Evolutionary conservation across 1,140 invertebrate species (phyloP).

Genomic region (Bombus polaris): DNA sequence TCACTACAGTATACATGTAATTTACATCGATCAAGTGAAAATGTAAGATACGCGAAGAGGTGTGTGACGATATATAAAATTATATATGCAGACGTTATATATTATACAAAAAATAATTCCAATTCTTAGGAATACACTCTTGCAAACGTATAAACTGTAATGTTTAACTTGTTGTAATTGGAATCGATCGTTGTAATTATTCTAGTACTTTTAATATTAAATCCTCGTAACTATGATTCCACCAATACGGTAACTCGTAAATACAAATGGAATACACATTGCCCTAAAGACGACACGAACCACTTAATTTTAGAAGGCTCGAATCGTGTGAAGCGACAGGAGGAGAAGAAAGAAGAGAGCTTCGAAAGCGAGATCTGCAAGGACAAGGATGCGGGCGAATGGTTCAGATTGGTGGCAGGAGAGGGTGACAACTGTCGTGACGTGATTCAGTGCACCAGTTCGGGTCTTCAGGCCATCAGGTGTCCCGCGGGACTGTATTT

Average conservation of each 20-base stretch:
- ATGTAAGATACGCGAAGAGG: no score
- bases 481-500: constrained; percentile 96
- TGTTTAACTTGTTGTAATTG: no score
- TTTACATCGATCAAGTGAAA: no score
- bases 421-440: constrained; percentile 97
- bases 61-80: no score
- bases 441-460: constrained; percentile 97
- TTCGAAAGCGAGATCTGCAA: constrained; percentile 95
- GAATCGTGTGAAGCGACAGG: constrained; percentile 84
- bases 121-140: no score
- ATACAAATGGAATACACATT: not conserved
- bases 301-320: constrained; percentile 80
- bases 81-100: no score
- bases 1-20: not conserved
- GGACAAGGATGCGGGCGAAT: constrained; percentile 97
- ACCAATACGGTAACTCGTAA: no score
- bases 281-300: not conserved
- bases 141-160: no score
- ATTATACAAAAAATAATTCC: no score
- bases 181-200: not conserved
- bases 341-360: constrained; percentile 91
- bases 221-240: rapidly evolving
- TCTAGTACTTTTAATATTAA: not conserved
- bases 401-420: constrained; percentile 94
- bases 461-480: constrained; percentile 95